phyloP scores from a whole-genome alignment of 2,113 vertebrate genomes.

The Micronycteris hirsuta region DNA sequence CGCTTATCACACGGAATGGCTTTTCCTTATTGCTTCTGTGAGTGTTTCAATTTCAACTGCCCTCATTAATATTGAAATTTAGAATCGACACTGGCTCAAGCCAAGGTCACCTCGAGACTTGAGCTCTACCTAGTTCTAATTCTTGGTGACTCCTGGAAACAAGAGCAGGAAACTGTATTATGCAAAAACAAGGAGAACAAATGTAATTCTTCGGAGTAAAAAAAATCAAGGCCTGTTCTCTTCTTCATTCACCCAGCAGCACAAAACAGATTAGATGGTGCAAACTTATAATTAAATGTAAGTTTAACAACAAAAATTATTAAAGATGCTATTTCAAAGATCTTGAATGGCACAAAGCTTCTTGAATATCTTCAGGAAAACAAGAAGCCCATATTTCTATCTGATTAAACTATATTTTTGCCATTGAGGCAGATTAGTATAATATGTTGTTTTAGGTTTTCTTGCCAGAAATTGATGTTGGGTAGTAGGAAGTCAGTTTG shows the following conservation, averaged over 20 bases:
- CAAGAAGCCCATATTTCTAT: not conserved
- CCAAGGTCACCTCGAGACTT: conserved; percentile 6
- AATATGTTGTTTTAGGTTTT: not conserved
- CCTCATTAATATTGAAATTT: conserved; percentile 51
- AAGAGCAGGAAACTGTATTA: not conserved
- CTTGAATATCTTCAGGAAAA: not conserved
- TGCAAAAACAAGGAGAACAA: conserved; percentile 21
- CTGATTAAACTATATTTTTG: not conserved
- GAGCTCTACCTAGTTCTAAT: conserved; percentile 19
- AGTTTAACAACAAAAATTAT: conserved; percentile 11
- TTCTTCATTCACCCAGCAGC: not conserved
- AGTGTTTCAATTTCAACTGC: not conserved
- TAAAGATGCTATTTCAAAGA: not conserved
- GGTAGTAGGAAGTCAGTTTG: not conserved
- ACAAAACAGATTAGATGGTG: conserved; percentile 15
- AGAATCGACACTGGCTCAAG: not conserved
- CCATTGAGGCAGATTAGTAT: not conserved
- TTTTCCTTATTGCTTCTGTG: not conserved
- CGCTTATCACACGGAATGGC: not conserved
- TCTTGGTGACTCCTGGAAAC: conserved; percentile 6
- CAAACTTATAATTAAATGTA: conserved; percentile 28
- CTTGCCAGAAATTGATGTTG: not conserved
- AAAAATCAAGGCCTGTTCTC: conserved; percentile 19
- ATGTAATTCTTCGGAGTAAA: not conserved
- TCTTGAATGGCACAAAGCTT: not conserved